Evolutionary conservation across 1,140 invertebrate species (phyloP).

Genomic region (Linepithema humile): DNA sequence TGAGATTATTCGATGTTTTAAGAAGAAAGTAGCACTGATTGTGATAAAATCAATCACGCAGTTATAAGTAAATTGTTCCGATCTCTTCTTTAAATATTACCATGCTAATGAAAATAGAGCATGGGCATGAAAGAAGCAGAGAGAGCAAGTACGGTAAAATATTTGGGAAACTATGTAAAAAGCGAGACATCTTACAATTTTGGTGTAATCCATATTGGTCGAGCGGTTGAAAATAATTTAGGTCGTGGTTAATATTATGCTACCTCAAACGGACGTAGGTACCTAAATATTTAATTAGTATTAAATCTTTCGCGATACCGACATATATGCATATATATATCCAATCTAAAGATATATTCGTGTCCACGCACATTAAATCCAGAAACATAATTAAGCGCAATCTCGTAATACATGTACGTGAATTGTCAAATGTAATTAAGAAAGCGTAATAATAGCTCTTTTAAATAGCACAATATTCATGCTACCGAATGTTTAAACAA

Average conservation of each 20-base stretch:
- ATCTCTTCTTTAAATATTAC: constrained; percentile 9
- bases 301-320: constrained; percentile 6
- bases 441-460: constrained; percentile 25
- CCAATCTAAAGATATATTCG: constrained; percentile 3
- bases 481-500: neutral
- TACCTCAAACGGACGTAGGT: neutral
- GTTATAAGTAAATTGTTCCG: constrained; percentile 45
- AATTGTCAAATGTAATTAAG: constrained; percentile 28
- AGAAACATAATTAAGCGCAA: constrained; percentile 18
- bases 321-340: neutral
- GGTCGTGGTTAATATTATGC: constrained; percentile 40
- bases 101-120: neutral
- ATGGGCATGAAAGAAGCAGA: neutral
- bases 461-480: neutral
- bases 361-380: constrained; percentile 1
- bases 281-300: neutral
- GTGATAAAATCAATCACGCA: constrained; percentile 7
- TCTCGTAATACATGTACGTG: constrained; percentile 11
- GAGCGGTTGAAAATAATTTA: constrained; percentile 37
- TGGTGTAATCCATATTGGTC: constrained; percentile 31
- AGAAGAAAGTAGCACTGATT: neutral
- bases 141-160: neutral
- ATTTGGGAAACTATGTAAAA: neutral
- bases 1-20: neutral
- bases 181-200: constrained; percentile 23